Conservation (phyloP, 2,797 vertebrate species). For the Parauchenoglanis ngamensis region DNA sequence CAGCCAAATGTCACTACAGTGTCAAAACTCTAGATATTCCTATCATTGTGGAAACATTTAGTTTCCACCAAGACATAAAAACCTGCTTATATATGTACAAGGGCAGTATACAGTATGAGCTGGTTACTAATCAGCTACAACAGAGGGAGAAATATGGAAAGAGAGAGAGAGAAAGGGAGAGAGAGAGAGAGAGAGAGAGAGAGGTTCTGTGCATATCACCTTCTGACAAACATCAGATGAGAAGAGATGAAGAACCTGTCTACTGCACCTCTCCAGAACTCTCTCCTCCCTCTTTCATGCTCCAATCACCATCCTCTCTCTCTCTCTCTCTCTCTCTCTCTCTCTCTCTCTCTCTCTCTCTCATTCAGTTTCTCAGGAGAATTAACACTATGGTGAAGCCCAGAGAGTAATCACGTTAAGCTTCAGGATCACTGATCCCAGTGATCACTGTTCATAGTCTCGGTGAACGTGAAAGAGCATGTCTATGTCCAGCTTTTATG, state of each 20-base stretch:
- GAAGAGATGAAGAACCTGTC: conserved; percentile 24
- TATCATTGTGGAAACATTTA: not conserved
- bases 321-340: not conserved
- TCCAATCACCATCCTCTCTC: conserved; percentile 8
- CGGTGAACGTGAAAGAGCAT: conserved; percentile 1
- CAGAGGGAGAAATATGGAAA: no score
- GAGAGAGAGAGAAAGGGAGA: not conserved
- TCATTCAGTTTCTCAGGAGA: conserved; percentile 3
- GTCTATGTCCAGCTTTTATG: conserved; percentile 17
- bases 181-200: not conserved
- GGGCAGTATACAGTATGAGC: no score
- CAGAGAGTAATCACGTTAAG: conserved; percentile 2
- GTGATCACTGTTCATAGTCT: conserved; percentile 20
- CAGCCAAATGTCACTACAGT: not conserved
- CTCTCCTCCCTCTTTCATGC: conserved; percentile 15
- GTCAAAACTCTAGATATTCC: not conserved
- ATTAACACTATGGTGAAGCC: conserved; percentile 1
- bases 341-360: not conserved
- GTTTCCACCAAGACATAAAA: not conserved
- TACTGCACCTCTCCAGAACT: conserved; percentile 16
- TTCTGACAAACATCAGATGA: conserved; percentile 25
- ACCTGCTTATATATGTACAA: not conserved
- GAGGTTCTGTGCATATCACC: not conserved
- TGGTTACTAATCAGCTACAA: no score
- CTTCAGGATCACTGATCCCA: not conserved